Evolutionary conservation across 1,140 invertebrate species (phyloP).

Genomic region (Hydropsyche tenuis): DNA sequence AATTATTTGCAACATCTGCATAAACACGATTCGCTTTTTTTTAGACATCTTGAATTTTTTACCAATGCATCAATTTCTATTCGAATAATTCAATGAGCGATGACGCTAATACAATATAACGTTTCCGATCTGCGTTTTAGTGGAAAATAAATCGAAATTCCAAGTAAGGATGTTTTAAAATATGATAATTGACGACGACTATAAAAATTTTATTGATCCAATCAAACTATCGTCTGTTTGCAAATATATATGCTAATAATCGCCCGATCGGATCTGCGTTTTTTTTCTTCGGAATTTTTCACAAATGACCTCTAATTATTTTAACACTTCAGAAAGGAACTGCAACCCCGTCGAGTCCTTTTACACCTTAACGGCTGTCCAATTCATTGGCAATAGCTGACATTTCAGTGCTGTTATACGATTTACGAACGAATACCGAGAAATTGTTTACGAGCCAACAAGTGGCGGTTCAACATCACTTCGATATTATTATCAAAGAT

Average conservation of each 20-base stretch:
- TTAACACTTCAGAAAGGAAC: neutral
- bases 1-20: slow-evolving; percentile 8
- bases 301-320: neutral
- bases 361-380: neutral
- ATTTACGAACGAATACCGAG: neutral
- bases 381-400: slow-evolving; percentile 5
- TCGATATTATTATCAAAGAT: too few species aligned
- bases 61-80: too few species aligned
- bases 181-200: neutral
- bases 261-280: too few species aligned
- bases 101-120: too few species aligned
- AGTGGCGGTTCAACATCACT: slow-evolving; percentile 17
- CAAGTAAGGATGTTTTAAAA: neutral
- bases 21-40: slow-evolving; percentile 4
- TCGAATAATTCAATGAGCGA: too few species aligned
- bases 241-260: too few species aligned
- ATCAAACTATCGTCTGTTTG: neutral
- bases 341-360: neutral
- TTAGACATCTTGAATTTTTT: too few species aligned
- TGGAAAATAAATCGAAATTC: too few species aligned
- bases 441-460: slow-evolving; percentile 11
- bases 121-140: too few species aligned
- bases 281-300: too few species aligned
- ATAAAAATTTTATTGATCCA: slow-evolving; percentile 1
- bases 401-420: neutral